A percentile compares a stretch with the other conserved stretches of the same genome.
Evolutionary conservation across 1,140 invertebrate genomes (phyloP).

Genomic region (Heliothis subflexa): DNA sequence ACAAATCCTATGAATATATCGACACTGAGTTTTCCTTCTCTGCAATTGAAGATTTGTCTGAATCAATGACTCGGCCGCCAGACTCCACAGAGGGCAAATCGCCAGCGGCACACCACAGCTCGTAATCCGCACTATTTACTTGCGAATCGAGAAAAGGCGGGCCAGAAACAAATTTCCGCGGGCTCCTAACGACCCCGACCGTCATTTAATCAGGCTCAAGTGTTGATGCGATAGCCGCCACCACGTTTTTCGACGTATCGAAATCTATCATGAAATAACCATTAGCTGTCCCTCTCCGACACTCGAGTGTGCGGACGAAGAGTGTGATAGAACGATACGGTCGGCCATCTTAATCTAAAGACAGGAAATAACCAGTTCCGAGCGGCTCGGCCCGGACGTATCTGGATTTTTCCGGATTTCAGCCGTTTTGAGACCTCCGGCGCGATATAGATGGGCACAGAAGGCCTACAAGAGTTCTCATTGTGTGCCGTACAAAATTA

Average conservation of each 20-base stretch:
- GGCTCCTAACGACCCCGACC: slow-evolving; percentile 68
- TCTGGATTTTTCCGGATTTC: slow-evolving; percentile 72
- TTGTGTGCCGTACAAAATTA: no score
- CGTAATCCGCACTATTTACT: slow-evolving; percentile 68
- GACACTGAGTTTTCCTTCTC: slow-evolving; percentile 29
- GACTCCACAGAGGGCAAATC: slow-evolving; percentile 26
- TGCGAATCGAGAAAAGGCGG: slow-evolving; percentile 68
- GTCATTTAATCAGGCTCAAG: slow-evolving; percentile 79
- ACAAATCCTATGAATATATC: slow-evolving; percentile 36
- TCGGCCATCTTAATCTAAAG: slow-evolving; percentile 64
- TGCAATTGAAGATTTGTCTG: slow-evolving; percentile 37
- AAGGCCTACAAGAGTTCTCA: not conserved
- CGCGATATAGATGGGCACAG: not conserved
- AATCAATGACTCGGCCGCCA: slow-evolving; percentile 44
- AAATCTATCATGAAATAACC: slow-evolving; percentile 69
- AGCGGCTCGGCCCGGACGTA: slow-evolving; percentile 62
- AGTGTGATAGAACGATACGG: slow-evolving; percentile 47
- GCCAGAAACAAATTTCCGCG: slow-evolving; percentile 76
- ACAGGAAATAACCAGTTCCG: slow-evolving; percentile 74
- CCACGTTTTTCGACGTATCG: slow-evolving; percentile 59
- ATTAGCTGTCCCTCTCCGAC: slow-evolving; percentile 52
- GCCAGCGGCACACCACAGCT: slow-evolving; percentile 33
- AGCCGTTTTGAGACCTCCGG: slow-evolving; percentile 51
- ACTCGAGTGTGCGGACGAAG: not conserved
- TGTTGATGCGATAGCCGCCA: slow-evolving; percentile 71